phyloP scores from a whole-genome alignment of 2,888 invertebrate species.

The Eudemis profundana region DNA sequence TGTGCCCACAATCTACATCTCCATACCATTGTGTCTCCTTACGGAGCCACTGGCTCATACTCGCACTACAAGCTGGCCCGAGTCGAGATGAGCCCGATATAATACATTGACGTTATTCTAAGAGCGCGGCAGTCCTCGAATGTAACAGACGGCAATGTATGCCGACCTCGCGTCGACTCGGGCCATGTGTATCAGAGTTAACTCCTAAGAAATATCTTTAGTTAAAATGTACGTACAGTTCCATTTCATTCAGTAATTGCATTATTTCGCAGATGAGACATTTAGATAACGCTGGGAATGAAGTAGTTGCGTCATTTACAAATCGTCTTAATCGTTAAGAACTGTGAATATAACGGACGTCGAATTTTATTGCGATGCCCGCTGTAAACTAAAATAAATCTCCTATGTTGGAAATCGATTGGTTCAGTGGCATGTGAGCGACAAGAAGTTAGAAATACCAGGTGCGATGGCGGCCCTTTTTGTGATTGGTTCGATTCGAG shows the following conservation, averaged over 20 bases:
- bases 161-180: too few species aligned
- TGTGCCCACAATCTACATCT: slow-evolving; percentile 19
- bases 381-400: neutral
- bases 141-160: too few species aligned
- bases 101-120: too few species aligned
- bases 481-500: neutral
- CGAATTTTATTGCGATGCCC: neutral
- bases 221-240: slow-evolving; percentile 30
- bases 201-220: slow-evolving; percentile 26
- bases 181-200: neutral
- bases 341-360: slow-evolving; percentile 20
- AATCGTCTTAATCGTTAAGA: slow-evolving; percentile 22
- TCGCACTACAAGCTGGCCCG: too few species aligned
- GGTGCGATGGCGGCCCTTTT: neutral
- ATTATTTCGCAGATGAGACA: slow-evolving; percentile 35
- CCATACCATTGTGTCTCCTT: slow-evolving; percentile 17
- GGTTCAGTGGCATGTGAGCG: neutral
- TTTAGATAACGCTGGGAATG: slow-evolving; percentile 29
- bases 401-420: slow-evolving; percentile 1
- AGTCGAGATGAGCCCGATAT: too few species aligned
- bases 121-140: too few species aligned
- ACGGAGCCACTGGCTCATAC: slow-evolving; percentile 21
- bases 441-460: neutral
- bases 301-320: slow-evolving; percentile 20
- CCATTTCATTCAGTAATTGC: slow-evolving; percentile 33